These are phyloP conservation scores for Limonius californicus DNA, from an alignment of 1,140 invertebrate species.

Conservation along the genomic window DNA sequence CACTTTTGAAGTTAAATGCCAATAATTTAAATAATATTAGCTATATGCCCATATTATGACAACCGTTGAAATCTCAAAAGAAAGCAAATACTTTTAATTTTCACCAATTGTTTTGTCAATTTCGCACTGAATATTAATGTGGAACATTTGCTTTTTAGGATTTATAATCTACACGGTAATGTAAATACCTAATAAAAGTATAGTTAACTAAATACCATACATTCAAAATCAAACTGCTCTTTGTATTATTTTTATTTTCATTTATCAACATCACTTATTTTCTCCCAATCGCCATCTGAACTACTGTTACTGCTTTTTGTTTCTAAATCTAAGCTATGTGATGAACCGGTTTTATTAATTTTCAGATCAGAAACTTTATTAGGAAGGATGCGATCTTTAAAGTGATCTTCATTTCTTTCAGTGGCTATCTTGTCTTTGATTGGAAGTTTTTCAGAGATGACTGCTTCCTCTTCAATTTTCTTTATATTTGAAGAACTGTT, in stretches of 20 bases:
- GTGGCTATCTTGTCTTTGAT: neutral
- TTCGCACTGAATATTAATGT: neutral
- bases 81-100: too few species aligned
- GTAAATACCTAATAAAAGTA: neutral
- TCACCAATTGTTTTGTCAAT: too few species aligned
- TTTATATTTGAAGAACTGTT: neutral
- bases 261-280: constrained; percentile 39
- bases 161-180: neutral
- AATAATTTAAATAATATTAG: too few species aligned
- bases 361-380: constrained; percentile 19
- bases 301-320: constrained; percentile 41
- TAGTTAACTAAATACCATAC: neutral
- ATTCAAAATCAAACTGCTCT: too few species aligned
- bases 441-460: too few species aligned
- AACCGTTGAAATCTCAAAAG: too few species aligned
- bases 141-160: neutral
- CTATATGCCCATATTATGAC: too few species aligned
- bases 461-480: too few species aligned
- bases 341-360: constrained; percentile 32
- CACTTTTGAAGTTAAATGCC: too few species aligned
- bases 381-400: neutral
- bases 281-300: constrained; percentile 46
- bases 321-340: constrained; percentile 33
- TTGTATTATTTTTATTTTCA: neutral
- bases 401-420: constrained; percentile 11